These are phyloP conservation scores for Sebastes reedi DNA, from an alignment of 2,797 vertebrate genomes.

Conservation along the genomic window DNA sequence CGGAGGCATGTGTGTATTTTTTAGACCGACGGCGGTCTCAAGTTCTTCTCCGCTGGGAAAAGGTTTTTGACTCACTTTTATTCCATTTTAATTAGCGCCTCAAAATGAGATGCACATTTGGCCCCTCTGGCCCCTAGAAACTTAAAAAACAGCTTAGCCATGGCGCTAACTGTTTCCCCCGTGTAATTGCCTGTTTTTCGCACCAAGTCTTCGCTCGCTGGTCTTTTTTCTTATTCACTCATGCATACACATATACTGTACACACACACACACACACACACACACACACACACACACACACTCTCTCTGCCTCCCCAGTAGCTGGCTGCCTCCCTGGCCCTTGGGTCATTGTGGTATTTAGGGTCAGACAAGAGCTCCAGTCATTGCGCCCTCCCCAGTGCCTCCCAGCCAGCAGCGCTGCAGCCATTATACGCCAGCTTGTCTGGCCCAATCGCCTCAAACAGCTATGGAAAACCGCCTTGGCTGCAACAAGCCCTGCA, in stretches of 20 bases:
- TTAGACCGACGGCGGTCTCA: conserved; percentile 55
- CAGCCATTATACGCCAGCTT: conserved; percentile 73
- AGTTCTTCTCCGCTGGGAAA: conserved; percentile 40
- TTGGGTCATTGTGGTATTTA: conserved; percentile 86
- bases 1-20: conserved; percentile 53
- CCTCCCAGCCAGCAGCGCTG: conserved; percentile 76
- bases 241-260: background rate
- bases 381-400: conserved; percentile 82
- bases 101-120: conserved; percentile 33
- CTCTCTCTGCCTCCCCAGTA: conserved; percentile 38
- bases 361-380: conserved; percentile 88
- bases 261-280: background rate
- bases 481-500: conserved; percentile 80
- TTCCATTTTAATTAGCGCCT: conserved; percentile 26
- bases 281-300: background rate
- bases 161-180: conserved; percentile 16
- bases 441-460: conserved; percentile 79
- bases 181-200: conserved; percentile 30
- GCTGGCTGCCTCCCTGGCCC: conserved; percentile 75
- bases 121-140: background rate
- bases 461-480: conserved; percentile 85
- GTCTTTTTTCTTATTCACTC: conserved; percentile 33
- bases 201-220: conserved; percentile 17
- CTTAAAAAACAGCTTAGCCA: conserved; percentile 4
- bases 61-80: conserved; percentile 20